Evolutionary conservation across 2,888 invertebrate genomes (phyloP).

Genomic region (Hylaea fasciaria): DNA sequence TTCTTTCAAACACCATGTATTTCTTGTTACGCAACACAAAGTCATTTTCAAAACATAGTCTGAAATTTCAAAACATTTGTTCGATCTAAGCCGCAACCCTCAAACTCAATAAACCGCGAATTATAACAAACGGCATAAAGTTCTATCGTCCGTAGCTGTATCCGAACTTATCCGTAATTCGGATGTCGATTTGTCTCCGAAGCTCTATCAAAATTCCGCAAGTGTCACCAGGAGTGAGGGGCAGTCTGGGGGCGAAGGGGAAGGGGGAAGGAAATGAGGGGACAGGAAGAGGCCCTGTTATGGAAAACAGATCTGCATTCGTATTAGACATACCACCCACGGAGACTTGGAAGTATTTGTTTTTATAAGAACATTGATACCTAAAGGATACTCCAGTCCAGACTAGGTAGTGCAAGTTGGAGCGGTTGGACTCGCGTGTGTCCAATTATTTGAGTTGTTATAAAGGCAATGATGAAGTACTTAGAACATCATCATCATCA

Average conservation of each 20-base stretch:
- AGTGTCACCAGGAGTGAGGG: slow-evolving; percentile 60
- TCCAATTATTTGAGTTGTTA: no score
- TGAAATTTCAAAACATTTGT: background rate
- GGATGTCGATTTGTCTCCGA: slow-evolving; percentile 48
- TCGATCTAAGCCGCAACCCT: background rate
- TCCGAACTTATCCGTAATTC: slow-evolving; percentile 22
- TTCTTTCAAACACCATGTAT: no score
- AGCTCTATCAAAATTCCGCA: slow-evolving; percentile 74
- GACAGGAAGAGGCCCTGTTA: slow-evolving; percentile 57
- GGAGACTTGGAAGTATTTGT: slow-evolving; percentile 24
- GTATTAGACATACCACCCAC: slow-evolving; percentile 68
- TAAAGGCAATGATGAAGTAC: no score
- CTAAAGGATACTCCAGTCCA: no score
- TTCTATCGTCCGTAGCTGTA: slow-evolving; percentile 20
- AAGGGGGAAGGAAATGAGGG: slow-evolving; percentile 44
- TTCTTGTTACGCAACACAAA: no score
- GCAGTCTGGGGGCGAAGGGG: slow-evolving; percentile 42
- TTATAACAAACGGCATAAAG: slow-evolving; percentile 17
- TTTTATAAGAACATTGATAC: background rate
- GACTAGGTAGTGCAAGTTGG: no score
- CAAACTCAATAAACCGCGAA: slow-evolving; percentile 21
- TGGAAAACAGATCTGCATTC: slow-evolving; percentile 49
- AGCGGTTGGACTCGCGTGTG: no score
- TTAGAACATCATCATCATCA: no score
- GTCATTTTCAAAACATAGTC: background rate